Percentiles rank a stretch among this genome's conserved stretches.
These are phyloP conservation scores for Keiferia lycopersicella DNA, from an alignment of 2,888 invertebrate species.

Conservation along the genomic window DNA sequence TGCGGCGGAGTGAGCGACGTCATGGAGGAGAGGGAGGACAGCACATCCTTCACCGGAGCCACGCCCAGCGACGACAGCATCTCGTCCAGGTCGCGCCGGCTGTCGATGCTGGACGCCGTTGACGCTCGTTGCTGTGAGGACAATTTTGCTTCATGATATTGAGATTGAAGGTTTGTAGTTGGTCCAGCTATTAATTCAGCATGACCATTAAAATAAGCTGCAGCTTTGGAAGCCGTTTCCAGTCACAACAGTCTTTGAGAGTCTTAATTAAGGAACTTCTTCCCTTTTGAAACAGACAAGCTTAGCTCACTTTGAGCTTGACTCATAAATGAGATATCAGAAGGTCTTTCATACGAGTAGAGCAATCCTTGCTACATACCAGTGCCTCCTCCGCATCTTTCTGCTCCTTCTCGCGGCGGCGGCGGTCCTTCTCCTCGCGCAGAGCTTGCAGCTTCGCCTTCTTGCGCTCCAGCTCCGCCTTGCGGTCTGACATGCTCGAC, in stretches of 20 bases:
- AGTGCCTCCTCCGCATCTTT: constrained; percentile 90
- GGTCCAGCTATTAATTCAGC: too few relatives aligned
- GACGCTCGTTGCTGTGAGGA: constrained; percentile 71
- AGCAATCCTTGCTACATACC: constrained; percentile 52
- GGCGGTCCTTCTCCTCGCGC: constrained; percentile 93
- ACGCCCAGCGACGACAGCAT: constrained; percentile 93
- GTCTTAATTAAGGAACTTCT: too few relatives aligned
- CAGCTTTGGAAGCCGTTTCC: too few relatives aligned
- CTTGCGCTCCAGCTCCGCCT: constrained; percentile 95
- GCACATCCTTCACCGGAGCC: constrained; percentile 92
- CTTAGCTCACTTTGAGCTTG: too few relatives aligned
- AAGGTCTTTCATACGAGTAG: too few relatives aligned
- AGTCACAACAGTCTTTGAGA: too few relatives aligned
- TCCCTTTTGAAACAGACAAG: too few relatives aligned
- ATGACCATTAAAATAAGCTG: too few relatives aligned
- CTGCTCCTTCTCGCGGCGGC: constrained; percentile 91
- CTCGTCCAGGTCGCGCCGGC: constrained; percentile 88
- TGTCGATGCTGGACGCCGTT: constrained; percentile 73
- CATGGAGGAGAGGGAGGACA: constrained; percentile 91
- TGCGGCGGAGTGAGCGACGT: constrained; percentile 91
- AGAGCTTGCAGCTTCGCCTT: constrained; percentile 95
- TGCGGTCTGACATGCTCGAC: constrained; percentile 90
- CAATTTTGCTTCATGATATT: too few relatives aligned
- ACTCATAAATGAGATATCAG: too few relatives aligned
- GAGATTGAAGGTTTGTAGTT: too few relatives aligned